Percentiles rank a stretch among this genome's conserved stretches.
Evolutionary conservation across 1,140 invertebrate species (phyloP).

Genomic region (Ectropis grisescens): DNA sequence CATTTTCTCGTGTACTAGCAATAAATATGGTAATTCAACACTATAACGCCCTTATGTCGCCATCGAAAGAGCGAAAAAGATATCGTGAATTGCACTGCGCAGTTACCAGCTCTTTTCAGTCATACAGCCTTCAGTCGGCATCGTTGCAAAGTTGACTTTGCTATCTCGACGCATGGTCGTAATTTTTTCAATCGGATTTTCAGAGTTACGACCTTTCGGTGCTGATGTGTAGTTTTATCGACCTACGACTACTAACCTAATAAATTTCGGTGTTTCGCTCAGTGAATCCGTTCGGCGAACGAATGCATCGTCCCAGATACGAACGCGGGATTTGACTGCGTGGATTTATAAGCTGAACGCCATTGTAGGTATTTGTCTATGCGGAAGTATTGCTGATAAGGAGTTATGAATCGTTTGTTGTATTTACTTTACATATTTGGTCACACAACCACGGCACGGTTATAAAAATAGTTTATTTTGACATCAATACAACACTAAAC

Average conservation of each 20-base stretch:
- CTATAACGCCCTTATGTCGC: slow-evolving; percentile 68
- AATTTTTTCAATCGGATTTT: slow-evolving; percentile 41
- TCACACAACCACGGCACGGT: too few species aligned
- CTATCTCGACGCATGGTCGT: slow-evolving; percentile 45
- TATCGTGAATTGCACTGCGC: slow-evolving; percentile 57
- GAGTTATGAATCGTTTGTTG: too few species aligned
- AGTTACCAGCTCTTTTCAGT: slow-evolving; percentile 63
- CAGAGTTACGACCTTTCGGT: slow-evolving; percentile 48
- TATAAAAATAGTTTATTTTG: too few species aligned
- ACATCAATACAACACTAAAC: too few species aligned
- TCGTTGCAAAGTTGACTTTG: slow-evolving; percentile 46
- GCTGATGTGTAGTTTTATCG: slow-evolving; percentile 56
- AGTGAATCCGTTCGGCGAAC: slow-evolving; percentile 57
- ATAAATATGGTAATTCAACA: slow-evolving; percentile 68
- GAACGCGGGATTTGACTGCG: slow-evolving; percentile 46
- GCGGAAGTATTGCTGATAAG: too few species aligned
- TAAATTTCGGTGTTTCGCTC: slow-evolving; percentile 69
- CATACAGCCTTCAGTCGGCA: slow-evolving; percentile 41
- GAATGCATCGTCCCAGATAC: slow-evolving; percentile 67
- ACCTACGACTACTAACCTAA: slow-evolving; percentile 69
- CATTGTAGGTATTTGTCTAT: slow-evolving; percentile 8
- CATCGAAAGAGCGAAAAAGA: slow-evolving; percentile 67
- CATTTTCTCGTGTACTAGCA: slow-evolving; percentile 62
- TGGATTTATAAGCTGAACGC: slow-evolving; percentile 40
- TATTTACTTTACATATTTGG: too few species aligned